Evolutionary conservation across 35 echinoderm and acorn worm species (phyloP).

Genomic region (Amphiura filiformis): DNA sequence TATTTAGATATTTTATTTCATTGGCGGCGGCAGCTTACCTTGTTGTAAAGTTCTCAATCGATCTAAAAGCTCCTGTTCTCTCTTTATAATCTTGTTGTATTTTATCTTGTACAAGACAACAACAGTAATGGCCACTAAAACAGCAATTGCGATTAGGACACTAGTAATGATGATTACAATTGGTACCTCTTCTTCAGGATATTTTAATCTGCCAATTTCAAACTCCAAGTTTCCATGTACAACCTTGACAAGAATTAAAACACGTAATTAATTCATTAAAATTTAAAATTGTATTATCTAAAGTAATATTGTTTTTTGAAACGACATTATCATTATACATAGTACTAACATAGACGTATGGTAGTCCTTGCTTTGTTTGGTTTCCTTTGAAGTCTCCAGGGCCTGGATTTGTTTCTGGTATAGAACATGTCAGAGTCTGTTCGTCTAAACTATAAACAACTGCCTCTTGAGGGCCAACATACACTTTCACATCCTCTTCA

Average conservation of each 20-base stretch:
- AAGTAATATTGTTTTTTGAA: neutral
- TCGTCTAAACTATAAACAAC: neutral
- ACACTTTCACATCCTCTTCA: slow-evolving; percentile 12
- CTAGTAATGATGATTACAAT: neutral
- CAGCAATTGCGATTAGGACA: neutral
- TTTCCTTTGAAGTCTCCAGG: slow-evolving; percentile 8
- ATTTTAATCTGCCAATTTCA: neutral
- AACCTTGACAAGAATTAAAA: neutral
- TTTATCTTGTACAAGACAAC: neutral
- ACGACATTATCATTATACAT: neutral
- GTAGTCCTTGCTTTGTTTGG: neutral
- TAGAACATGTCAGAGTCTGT: neutral
- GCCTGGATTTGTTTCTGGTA: slow-evolving; percentile 7
- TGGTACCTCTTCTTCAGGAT: neutral
- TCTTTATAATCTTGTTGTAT: no score
- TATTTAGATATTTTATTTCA: no score
- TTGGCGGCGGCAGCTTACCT: no score
- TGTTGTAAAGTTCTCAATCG: no score
- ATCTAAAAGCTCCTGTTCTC: no score
- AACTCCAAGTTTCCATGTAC: neutral
- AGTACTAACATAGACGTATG: slow-evolving; percentile 43
- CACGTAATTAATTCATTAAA: neutral
- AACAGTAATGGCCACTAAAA: neutral
- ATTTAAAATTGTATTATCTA: neutral
- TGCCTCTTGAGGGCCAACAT: slow-evolving; percentile 17